A percentile compares a stretch with the other conserved stretches of the same genome.
Conservation (phyloP, 2,888 invertebrate genomes). For the Dorcus parallelipipedus region DNA sequence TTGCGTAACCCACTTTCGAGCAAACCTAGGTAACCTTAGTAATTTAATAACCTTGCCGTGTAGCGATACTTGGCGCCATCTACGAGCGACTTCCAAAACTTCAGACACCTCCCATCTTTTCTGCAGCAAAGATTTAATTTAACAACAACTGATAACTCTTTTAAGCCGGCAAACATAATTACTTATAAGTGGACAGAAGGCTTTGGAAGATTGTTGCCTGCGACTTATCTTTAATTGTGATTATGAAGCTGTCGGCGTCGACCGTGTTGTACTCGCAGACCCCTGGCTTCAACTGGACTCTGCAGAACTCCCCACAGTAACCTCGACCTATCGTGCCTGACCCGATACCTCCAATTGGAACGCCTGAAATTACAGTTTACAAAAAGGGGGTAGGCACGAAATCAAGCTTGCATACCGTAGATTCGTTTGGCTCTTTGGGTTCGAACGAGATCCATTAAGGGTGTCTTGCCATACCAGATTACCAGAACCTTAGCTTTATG, state of each 20-base stretch:
- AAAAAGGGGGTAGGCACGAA: neutral
- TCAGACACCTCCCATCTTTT: slow-evolving; percentile 60
- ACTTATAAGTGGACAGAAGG: slow-evolving; percentile 72
- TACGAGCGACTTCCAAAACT: slow-evolving; percentile 70
- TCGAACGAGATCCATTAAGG: slow-evolving; percentile 77
- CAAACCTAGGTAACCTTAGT: too few relatives aligned
- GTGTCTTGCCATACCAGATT: slow-evolving; percentile 63
- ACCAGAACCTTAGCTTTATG: slow-evolving; percentile 55
- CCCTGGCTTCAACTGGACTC: slow-evolving; percentile 86
- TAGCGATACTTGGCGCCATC: slow-evolving; percentile 68
- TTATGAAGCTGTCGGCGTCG: slow-evolving; percentile 85
- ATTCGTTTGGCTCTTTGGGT: slow-evolving; percentile 73
- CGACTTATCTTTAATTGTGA: slow-evolving; percentile 71
- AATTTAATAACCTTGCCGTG: too few relatives aligned
- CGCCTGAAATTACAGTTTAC: slow-evolving; percentile 55
- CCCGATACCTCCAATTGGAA: slow-evolving; percentile 80
- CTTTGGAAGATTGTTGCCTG: slow-evolving; percentile 74
- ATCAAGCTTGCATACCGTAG: slow-evolving; percentile 59
- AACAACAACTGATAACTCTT: too few relatives aligned
- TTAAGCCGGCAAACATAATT: slow-evolving; percentile 40
- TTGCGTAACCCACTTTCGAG: too few relatives aligned
- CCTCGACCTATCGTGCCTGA: slow-evolving; percentile 85
- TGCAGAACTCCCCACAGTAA: slow-evolving; percentile 89
- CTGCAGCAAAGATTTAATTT: slow-evolving; percentile 44
- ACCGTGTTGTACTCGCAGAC: slow-evolving; percentile 81